Percentiles rank a stretch among this genome's conserved stretches.
Evolutionary conservation across 92 coral and sea anemone genomes (phyloP).

Genomic region (Porites divaricata): DNA sequence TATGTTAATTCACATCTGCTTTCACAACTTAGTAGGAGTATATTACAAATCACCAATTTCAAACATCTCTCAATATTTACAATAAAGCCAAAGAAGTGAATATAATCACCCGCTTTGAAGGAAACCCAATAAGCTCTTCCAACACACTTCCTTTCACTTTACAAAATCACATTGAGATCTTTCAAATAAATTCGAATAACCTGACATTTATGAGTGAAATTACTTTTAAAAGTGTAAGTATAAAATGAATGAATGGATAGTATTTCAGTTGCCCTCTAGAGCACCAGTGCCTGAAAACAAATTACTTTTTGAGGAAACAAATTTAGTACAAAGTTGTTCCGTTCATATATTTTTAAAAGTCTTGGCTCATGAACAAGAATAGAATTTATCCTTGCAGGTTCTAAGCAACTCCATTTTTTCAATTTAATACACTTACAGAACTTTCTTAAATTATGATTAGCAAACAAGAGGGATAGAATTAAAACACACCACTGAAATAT

Average conservation of each 20-base stretch:
- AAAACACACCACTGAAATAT: neutral
- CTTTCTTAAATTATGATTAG: constrained; percentile 7
- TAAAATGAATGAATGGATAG: neutral
- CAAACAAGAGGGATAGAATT: constrained; percentile 6
- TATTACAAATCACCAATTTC: constrained; percentile 86
- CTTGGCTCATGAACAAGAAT: constrained; percentile 13
- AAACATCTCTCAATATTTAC: constrained; percentile 85
- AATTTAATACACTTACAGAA: constrained; percentile 14
- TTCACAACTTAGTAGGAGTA: constrained; percentile 73
- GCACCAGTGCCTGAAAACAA: constrained; percentile 3
- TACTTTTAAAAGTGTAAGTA: neutral
- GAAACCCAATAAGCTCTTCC: constrained; percentile 26
- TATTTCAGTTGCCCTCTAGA: neutral
- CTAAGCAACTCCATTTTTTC: constrained; percentile 21
- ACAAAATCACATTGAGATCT: neutral
- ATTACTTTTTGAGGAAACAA: neutral
- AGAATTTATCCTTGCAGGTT: constrained; percentile 11
- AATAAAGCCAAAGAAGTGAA: constrained; percentile 69
- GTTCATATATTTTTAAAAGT: neutral
- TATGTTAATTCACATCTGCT: constrained; percentile 88
- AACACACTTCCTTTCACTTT: constrained; percentile 1
- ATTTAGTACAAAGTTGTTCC: constrained; percentile 4
- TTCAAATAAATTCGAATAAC: neutral
- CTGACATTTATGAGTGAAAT: neutral
- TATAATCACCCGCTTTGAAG: constrained; percentile 64